These are phyloP conservation scores for Columba livia DNA, from an alignment of 2,113 vertebrate genomes.

Conservation along the genomic window DNA sequence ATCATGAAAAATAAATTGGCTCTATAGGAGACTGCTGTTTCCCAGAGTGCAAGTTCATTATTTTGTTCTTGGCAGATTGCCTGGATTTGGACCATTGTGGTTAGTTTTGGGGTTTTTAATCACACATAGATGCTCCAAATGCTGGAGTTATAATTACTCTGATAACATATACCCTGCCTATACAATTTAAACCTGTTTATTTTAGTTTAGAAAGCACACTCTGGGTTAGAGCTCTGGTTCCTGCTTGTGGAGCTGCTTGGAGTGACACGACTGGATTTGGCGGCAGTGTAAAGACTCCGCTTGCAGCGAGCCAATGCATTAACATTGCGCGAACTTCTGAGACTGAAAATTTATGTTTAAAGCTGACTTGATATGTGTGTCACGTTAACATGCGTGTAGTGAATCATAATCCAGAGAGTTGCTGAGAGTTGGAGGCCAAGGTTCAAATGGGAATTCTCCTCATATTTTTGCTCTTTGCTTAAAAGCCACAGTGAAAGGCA, in stretches of 20 bases:
- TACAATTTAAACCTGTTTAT: background rate
- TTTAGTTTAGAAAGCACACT: background rate
- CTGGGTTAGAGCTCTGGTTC: background rate
- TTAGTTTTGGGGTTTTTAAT: background rate
- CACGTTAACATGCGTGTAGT: background rate
- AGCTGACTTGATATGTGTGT: background rate
- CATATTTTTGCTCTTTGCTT: background rate
- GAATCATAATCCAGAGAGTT: background rate
- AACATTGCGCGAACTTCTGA: constrained; percentile 1
- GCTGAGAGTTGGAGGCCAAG: constrained; percentile 12
- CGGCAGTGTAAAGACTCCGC: background rate
- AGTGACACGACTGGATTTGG: background rate
- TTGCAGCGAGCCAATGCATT: constrained; percentile 1
- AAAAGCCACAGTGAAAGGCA: background rate
- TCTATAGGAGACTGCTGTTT: background rate
- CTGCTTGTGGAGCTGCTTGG: background rate
- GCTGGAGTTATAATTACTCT: background rate
- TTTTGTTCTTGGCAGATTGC: background rate
- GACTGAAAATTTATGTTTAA: background rate
- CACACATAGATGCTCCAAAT: fast-evolving
- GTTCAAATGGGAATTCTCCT: constrained; percentile 46
- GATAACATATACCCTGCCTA: background rate
- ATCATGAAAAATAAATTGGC: background rate
- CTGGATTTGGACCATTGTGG: background rate
- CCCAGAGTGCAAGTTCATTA: background rate